Conservation (phyloP, 2,797 vertebrate species). For the Melanotaenia boesemani region DNA sequence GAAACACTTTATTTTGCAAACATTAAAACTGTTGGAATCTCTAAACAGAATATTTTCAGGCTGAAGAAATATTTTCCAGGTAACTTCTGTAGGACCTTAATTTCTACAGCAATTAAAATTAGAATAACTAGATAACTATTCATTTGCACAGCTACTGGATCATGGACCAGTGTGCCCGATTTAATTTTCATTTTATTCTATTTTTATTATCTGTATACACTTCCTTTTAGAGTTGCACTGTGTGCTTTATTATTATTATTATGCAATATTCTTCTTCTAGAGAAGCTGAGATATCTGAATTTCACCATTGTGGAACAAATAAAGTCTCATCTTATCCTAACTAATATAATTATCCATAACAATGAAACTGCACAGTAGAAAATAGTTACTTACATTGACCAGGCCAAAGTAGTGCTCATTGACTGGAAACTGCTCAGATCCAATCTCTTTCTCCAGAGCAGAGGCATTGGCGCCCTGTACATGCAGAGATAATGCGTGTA, state of each 20-base stretch:
- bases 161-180: too few relatives aligned
- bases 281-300: not conserved
- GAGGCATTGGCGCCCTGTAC: slow-evolving; percentile 90
- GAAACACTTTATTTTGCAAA: not conserved
- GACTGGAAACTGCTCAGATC: slow-evolving; percentile 90
- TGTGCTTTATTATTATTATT: not conserved
- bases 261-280: not conserved
- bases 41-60: not conserved
- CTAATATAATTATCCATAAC: not conserved
- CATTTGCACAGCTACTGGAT: too few relatives aligned
- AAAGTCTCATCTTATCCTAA: not conserved
- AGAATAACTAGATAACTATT: too few relatives aligned
- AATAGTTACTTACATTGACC: slow-evolving; percentile 84
- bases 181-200: too few relatives aligned
- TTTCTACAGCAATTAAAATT: too few relatives aligned
- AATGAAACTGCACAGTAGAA: not conserved
- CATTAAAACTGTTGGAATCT: not conserved
- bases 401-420: slow-evolving; percentile 91
- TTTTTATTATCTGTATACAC: too few relatives aligned
- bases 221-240: too few relatives aligned
- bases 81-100: not conserved
- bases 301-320: not conserved
- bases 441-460: slow-evolving; percentile 92
- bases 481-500: slow-evolving; percentile 20
- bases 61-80: not conserved